Evolutionary conservation across 2,113 vertebrate species (phyloP), one percentile per base, ranked within the genome.

Genomic region (Salvator merianae): DNA sequence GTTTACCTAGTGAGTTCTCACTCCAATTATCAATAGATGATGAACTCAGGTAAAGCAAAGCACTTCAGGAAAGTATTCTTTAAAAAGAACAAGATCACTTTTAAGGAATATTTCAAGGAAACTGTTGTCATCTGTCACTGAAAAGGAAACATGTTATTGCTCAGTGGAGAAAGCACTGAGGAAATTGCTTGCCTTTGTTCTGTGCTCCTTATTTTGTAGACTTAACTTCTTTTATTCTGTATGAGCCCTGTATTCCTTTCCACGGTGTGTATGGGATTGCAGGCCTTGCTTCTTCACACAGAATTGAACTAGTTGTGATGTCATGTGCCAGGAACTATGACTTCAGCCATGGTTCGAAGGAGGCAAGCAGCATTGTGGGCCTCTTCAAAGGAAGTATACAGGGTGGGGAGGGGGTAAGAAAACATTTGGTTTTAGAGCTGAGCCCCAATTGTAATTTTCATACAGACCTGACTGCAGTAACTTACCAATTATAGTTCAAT

Each of bases 301-400:
- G 36, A 47, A 20, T 24, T 63, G 6, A 73, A 66, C 28, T 13
- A 38, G 9, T 79, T 83, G 59, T 1, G 1, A 79, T 85, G 74
- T 74, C n/a, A 79, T 66, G 7, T 63, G 22, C 9, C 43, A 38
- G 63, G 50, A 85, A 81, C 28, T 16, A 63, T 7, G 9, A 86
- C 87, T 86, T 87, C 81, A 71, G 1, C 70, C 47, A 30, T 72
- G 47, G 14, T 22, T 81, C 83, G 30, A 88, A 28, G 59, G n/a
- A 65, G 12, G 34, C 5, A 28, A 40, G 43, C 1, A 4, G 40
- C 32, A 47, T 7, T 5, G 6, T 26, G 28, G 68, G 32, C 38
- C 50, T 20, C 26, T 1, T 40, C 34, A 63, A 24, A 77, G 16
- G 40, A 26, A n/a, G 13, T 53, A 53, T n/a, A 1, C 7, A 77